These are phyloP conservation scores for Megaceryle alcyon DNA, from an alignment of 2,797 vertebrate species.

Conservation along the genomic window DNA sequence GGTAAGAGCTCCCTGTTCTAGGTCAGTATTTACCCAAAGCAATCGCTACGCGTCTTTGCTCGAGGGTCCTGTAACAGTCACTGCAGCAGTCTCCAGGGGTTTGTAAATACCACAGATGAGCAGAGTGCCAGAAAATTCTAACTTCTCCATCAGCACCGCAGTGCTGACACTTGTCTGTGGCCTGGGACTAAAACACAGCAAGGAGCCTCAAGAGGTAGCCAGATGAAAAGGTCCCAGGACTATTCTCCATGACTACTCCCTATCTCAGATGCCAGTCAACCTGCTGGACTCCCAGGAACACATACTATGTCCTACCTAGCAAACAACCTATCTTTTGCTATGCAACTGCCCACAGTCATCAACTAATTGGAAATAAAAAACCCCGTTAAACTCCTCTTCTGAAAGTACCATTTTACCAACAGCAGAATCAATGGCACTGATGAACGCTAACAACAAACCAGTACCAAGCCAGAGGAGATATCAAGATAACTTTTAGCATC, in stretches of 20 bases:
- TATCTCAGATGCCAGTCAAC: background rate
- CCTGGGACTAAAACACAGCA: background rate
- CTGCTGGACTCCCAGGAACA: background rate
- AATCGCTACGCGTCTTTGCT: background rate
- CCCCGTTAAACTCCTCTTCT: background rate
- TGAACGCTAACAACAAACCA: background rate
- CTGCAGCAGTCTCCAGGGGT: background rate
- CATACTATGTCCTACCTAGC: background rate
- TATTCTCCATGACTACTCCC: background rate
- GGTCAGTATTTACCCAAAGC: background rate
- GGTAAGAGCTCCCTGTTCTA: background rate
- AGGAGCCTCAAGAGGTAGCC: background rate
- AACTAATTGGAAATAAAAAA: background rate
- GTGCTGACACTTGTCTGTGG: background rate
- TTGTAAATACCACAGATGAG: rapidly evolving
- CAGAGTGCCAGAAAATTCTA: background rate
- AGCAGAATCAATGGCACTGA: background rate
- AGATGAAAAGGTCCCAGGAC: background rate
- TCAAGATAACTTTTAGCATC: background rate
- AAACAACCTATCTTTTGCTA: background rate
- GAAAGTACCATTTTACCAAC: background rate
- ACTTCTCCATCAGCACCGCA: background rate
- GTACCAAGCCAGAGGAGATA: background rate
- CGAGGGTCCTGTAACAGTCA: background rate
- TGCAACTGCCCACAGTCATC: background rate